Evolutionary conservation across 2,888 invertebrate genomes (phyloP), one percentile per base, ranked within the genome.

Genomic region (Spisula subtruncata): DNA sequence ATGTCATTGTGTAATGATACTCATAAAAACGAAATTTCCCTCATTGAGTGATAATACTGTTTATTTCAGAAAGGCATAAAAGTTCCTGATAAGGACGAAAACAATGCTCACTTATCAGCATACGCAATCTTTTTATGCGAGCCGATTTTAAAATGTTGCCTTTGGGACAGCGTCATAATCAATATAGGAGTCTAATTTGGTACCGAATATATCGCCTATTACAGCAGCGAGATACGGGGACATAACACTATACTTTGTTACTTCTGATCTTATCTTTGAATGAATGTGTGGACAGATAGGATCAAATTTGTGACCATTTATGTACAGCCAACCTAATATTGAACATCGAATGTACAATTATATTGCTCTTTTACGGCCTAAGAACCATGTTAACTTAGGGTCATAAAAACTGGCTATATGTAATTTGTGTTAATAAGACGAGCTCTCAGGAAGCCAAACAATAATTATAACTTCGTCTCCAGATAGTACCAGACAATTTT

Each of bases 351-450:
- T 14, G 56, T 0, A n/a, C 20, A n/a, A n/a, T 20, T 20, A 18
- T 56, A 56, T n/a, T 56, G 18, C 56, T 56, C 1, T 18, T 56
- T 56, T 20, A 20, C n/a, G 18, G 20, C n/a, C 56, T 6, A 20
- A n/a, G n/a, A 56, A 56, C 56, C 20, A 18, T n/a, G 56, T 56
- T 20, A 56, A 18, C n/a, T 6, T 56, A n/a, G 56, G n/a, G n/a
- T 56, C 56, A 56, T 56, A 56, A 56, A n/a, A 56, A n/a, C 56
- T 56, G n/a, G n/a, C 56, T 56, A 20, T 56, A 56, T 56, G 56
- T 56, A 56, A 56, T 56, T 56, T 56, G 20, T 18, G 18, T 56
- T 56, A 56, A n/a, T 56, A 56, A n/a, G 56, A 56, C 16, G 56
- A 18, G 18, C n/a, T 20, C n/a, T n/a, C 56, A 56, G 20, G 18